These are phyloP conservation scores for Haliaeetus leucogaster DNA, from an alignment of 2,113 vertebrate species.

Conservation along the genomic window DNA sequence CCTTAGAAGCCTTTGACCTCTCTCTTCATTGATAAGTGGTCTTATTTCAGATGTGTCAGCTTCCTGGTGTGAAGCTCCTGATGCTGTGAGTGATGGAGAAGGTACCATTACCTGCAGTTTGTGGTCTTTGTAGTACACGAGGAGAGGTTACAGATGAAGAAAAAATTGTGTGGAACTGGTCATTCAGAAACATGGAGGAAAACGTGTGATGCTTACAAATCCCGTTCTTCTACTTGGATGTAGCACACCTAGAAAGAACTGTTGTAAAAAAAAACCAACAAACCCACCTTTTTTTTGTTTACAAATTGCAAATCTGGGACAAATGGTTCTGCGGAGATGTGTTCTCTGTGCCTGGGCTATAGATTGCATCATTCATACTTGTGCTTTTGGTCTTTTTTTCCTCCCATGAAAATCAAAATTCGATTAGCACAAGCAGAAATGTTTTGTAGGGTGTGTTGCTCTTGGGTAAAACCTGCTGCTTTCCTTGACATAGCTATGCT, in stretches of 20 bases:
- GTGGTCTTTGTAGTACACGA: not conserved
- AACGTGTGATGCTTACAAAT: not conserved
- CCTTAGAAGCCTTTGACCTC: slow-evolving; percentile 26
- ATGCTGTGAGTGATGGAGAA: not conserved
- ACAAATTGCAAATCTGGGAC: not conserved
- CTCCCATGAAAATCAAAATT: not conserved
- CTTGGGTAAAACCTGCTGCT: not conserved
- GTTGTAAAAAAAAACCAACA: not conserved
- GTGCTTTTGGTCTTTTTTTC: not conserved
- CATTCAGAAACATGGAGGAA: not conserved
- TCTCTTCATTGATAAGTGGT: slow-evolving; percentile 18
- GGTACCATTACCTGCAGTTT: not conserved
- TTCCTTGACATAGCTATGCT: not conserved
- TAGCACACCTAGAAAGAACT: not conserved
- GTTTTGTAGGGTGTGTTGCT: not conserved
- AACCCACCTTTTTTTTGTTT: not conserved
- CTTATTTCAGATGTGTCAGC: slow-evolving; percentile 42
- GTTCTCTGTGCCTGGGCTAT: not conserved
- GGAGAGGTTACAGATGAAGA: not conserved
- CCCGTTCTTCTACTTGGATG: not conserved
- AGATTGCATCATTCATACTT: not conserved
- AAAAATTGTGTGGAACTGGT: not conserved
- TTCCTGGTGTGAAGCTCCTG: not conserved
- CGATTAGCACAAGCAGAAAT: not conserved
- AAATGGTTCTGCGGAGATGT: not conserved